phyloP scores from a whole-genome alignment of 1,140 invertebrate genomes.

The Bursaphelenchus mucronatus region DNA sequence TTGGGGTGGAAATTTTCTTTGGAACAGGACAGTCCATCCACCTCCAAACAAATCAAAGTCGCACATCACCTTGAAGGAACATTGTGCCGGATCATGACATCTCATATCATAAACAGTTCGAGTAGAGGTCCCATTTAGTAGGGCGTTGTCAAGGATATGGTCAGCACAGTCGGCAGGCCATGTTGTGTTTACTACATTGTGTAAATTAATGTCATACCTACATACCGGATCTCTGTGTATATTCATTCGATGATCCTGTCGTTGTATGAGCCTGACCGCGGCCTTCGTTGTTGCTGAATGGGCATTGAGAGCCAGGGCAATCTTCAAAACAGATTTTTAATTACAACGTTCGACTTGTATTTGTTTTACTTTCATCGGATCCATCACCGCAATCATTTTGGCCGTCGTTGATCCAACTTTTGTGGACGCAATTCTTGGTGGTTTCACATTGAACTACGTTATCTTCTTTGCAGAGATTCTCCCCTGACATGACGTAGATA shows the following conservation, averaged over 20 bases:
- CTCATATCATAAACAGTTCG: constrained; percentile 25
- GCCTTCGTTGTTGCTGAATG: background rate
- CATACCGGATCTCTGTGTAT: too few species aligned
- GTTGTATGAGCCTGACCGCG: background rate
- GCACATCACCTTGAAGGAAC: constrained; percentile 28
- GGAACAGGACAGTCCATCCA: constrained; percentile 32
- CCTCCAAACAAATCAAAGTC: constrained; percentile 34
- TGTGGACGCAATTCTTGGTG: constrained; percentile 31
- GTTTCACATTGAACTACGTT: constrained; percentile 31
- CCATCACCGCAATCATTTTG: constrained; percentile 42
- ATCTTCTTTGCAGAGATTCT: constrained; percentile 28
- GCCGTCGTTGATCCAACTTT: constrained; percentile 41
- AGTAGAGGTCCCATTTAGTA: constrained; percentile 2
- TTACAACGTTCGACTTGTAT: constrained; percentile 1
- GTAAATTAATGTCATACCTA: constrained; percentile 10
- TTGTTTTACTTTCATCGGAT: constrained; percentile 31
- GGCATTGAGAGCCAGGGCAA: background rate
- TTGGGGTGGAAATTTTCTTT: constrained; percentile 17
- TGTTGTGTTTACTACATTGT: background rate
- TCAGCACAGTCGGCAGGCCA: constrained; percentile 30
- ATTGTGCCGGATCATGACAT: constrained; percentile 22
- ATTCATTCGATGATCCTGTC: constrained; percentile 3
- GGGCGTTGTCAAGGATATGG: constrained; percentile 22
- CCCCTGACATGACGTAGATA: constrained; percentile 20
- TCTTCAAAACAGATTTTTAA: constrained; percentile 18